Percentiles rank a stretch among this genome's conserved stretches.
phyloP scores from a whole-genome alignment of 2,888 invertebrate species.

The Drosophila percnosoma region DNA sequence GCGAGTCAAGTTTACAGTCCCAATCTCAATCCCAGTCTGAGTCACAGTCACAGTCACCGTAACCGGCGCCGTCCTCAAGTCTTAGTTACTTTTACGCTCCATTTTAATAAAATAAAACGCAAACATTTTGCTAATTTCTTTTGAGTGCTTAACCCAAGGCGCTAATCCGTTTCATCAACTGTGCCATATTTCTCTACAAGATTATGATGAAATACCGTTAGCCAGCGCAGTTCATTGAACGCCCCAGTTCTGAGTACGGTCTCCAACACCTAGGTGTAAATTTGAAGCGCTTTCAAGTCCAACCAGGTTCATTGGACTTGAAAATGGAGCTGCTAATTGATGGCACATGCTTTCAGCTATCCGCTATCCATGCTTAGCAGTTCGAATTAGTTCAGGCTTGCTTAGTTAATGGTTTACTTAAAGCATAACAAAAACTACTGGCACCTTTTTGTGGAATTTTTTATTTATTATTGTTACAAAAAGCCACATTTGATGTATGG shows the following conservation, averaged over 20 bases:
- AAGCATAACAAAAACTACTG: neutral
- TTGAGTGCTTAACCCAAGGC: conserved; percentile 49
- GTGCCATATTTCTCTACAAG: conserved; percentile 39
- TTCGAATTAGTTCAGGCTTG: conserved; percentile 12
- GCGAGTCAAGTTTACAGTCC: conserved; percentile 43
- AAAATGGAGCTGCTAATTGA: conserved; percentile 51
- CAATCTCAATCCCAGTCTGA: conserved; percentile 5
- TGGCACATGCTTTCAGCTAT: conserved; percentile 23
- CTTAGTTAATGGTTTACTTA: neutral
- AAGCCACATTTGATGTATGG: neutral
- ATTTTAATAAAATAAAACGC: conserved; percentile 30
- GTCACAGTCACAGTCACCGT: conserved; percentile 3
- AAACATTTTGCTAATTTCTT: conserved; percentile 68
- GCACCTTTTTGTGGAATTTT: neutral
- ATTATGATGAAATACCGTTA: conserved; percentile 50
- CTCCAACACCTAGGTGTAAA: conserved; percentile 54
- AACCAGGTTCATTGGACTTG: conserved; percentile 48
- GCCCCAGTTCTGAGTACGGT: neutral
- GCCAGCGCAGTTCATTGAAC: conserved; percentile 65
- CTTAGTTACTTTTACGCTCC: conserved; percentile 10
- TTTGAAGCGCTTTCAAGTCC: conserved; percentile 10
- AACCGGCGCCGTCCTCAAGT: neutral
- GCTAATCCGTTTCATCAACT: conserved; percentile 69
- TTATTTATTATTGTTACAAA: neutral
- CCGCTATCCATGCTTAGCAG: neutral